phyloP scores from a whole-genome alignment of 2,888 invertebrate genomes.

The Phyllotreta striolata region DNA sequence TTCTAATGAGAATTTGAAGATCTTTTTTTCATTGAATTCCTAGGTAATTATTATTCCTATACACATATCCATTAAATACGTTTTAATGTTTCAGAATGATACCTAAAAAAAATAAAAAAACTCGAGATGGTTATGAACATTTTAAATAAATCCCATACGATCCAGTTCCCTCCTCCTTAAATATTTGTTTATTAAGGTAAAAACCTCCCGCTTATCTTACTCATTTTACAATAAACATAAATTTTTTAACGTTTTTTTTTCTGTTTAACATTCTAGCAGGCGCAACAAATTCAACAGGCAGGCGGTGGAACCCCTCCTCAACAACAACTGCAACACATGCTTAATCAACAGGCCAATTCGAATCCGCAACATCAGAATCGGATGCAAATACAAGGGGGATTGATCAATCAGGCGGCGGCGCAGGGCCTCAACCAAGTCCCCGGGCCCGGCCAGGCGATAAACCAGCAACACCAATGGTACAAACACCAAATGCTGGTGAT shows the following conservation, averaged over 20 bases:
- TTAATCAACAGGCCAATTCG: constrained; percentile 60
- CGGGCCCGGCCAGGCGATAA: constrained; percentile 50
- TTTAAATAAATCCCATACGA: constrained; percentile 12
- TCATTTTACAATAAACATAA: not conserved
- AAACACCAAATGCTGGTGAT: constrained; percentile 60
- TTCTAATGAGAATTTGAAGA: not conserved
- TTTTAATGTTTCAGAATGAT: constrained; percentile 14
- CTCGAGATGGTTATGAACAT: constrained; percentile 5
- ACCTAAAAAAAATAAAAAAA: constrained; percentile 5
- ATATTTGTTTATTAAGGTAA: constrained; percentile 15
- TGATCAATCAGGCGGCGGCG: constrained; percentile 53
- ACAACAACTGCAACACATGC: constrained; percentile 66
- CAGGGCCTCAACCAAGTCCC: constrained; percentile 52
- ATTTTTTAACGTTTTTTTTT: not conserved
- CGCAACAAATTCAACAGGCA: constrained; percentile 54
- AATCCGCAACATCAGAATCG: constrained; percentile 62
- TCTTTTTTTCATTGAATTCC: not conserved
- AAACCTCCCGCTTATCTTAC: not conserved
- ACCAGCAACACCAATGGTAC: constrained; percentile 62
- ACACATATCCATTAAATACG: not conserved
- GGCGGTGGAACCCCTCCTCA: constrained; percentile 60
- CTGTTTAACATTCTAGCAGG: constrained; percentile 38
- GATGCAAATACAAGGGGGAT: constrained; percentile 64
- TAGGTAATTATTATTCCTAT: not conserved
- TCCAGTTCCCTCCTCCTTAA: constrained; percentile 4